Evolutionary conservation across 2,113 vertebrate genomes (phyloP).

Genomic region (Sceloporus undulatus): DNA sequence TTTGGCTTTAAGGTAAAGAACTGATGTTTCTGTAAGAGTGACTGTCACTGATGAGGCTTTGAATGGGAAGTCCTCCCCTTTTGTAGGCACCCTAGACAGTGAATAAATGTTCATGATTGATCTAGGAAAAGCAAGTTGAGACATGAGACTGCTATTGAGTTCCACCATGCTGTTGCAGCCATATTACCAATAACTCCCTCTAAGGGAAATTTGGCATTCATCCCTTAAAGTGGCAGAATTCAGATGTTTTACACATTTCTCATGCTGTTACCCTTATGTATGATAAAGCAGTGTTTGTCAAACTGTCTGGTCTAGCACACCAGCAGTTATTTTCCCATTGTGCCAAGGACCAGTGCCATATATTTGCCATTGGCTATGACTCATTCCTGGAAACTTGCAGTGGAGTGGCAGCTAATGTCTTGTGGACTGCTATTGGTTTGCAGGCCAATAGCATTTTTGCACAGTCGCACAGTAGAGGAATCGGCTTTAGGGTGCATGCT

Average conservation of each 20-base stretch:
- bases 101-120: neutral
- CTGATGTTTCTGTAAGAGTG: rapidly evolving
- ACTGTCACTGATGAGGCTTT: neutral
- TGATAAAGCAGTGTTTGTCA: too few species aligned
- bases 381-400: too few species aligned
- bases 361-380: too few species aligned
- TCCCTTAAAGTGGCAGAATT: too few species aligned
- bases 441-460: too few species aligned
- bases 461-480: neutral
- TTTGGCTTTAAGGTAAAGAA: constrained; percentile 95
- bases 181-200: neutral
- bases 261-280: too few species aligned
- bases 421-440: too few species aligned
- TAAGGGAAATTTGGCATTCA: neutral
- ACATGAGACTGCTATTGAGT: neutral
- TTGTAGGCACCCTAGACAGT: neutral
- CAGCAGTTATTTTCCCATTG: too few species aligned
- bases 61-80: neutral
- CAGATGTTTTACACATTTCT: too few species aligned
- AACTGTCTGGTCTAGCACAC: too few species aligned
- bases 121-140: neutral
- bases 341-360: too few species aligned
- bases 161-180: neutral
- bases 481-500: neutral
- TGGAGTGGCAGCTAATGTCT: too few species aligned